Evolutionary conservation across 2,113 vertebrate genomes (phyloP).

Genomic region (Acrocephalus kingi): DNA sequence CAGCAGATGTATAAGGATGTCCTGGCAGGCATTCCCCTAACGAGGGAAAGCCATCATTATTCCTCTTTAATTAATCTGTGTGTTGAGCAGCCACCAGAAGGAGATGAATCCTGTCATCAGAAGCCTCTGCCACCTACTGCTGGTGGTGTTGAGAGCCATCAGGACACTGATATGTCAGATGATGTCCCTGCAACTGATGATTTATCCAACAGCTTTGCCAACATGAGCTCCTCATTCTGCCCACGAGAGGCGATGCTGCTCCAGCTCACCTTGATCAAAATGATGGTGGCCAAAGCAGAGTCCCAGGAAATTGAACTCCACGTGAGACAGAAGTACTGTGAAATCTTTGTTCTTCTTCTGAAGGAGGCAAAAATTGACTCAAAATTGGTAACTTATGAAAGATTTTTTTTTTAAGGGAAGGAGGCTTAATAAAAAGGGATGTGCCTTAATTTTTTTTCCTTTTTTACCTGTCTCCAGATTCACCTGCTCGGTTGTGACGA

Average conservation of each 20-base stretch:
- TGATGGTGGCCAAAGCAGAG: conserved; percentile 60
- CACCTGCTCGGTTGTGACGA: conserved; percentile 60
- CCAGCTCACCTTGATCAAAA: conserved; percentile 78
- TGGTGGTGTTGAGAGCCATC: neutral
- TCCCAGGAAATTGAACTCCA: conserved; percentile 15
- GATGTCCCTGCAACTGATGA: neutral
- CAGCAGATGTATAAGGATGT: conserved; percentile 72
- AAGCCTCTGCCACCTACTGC: neutral
- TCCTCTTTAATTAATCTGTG: conserved; percentile 52
- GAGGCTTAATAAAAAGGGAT: no score
- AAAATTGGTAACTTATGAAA: conserved; percentile 74
- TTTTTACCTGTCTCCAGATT: conserved; percentile 63
- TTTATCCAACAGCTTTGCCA: neutral
- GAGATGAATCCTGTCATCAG: neutral
- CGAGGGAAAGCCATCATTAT: conserved; percentile 48
- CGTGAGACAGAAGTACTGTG: conserved; percentile 53
- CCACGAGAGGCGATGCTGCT: conserved; percentile 71
- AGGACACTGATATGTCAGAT: neutral
- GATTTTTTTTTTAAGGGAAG: neutral
- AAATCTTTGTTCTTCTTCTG: conserved; percentile 70
- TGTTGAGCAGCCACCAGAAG: neutral
- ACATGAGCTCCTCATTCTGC: neutral
- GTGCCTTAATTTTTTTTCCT: neutral
- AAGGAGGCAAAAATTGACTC: conserved; percentile 72
- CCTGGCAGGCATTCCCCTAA: conserved; percentile 55